A percentile compares a stretch with the other conserved stretches of the same genome.
phyloP scores from a whole-genome alignment of 2,797 vertebrate genomes.

The Acanthopagrus latus region DNA sequence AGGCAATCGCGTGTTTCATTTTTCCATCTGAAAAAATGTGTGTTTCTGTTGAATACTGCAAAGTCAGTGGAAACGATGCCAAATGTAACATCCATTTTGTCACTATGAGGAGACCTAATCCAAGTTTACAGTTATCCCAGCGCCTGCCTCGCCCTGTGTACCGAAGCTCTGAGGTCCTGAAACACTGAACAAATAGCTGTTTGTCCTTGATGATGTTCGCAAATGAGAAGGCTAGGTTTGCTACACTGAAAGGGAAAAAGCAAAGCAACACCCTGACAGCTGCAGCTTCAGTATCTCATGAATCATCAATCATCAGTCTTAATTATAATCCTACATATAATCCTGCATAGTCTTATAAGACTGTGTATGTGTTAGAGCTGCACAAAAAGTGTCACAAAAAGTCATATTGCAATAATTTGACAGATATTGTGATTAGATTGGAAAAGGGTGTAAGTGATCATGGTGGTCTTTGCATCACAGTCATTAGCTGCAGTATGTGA shows the following conservation, averaged over 20 bases:
- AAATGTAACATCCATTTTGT: conserved; percentile 37
- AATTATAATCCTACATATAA: too few relatives aligned
- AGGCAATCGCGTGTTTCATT: conserved; percentile 13
- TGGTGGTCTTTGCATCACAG: too few relatives aligned
- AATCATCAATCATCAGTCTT: conserved; percentile 44
- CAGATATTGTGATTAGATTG: too few relatives aligned
- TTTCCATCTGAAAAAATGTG: conserved; percentile 19
- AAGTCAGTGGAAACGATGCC: conserved; percentile 16
- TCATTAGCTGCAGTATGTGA: too few relatives aligned
- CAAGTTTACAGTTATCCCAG: conserved; percentile 42
- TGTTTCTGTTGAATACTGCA: conserved; percentile 13
- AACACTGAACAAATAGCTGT: conserved; percentile 70
- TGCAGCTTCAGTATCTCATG: conserved; percentile 38
- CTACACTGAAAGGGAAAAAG: conserved; percentile 24
- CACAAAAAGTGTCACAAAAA: too few relatives aligned
- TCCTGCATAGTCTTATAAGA: too few relatives aligned
- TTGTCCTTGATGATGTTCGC: conserved; percentile 73
- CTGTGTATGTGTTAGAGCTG: too few relatives aligned
- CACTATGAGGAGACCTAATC: conserved; percentile 29
- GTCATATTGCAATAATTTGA: too few relatives aligned
- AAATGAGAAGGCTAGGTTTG: conserved; percentile 54
- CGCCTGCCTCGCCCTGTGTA: conserved; percentile 44
- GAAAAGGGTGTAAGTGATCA: too few relatives aligned
- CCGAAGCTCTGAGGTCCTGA: conserved; percentile 42
- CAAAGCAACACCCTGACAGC: conserved; percentile 42